Evolutionary conservation across 2,888 invertebrate genomes (phyloP), one percentile per base, ranked within the genome.

Genomic region (Meiosimyza decipiens): DNA sequence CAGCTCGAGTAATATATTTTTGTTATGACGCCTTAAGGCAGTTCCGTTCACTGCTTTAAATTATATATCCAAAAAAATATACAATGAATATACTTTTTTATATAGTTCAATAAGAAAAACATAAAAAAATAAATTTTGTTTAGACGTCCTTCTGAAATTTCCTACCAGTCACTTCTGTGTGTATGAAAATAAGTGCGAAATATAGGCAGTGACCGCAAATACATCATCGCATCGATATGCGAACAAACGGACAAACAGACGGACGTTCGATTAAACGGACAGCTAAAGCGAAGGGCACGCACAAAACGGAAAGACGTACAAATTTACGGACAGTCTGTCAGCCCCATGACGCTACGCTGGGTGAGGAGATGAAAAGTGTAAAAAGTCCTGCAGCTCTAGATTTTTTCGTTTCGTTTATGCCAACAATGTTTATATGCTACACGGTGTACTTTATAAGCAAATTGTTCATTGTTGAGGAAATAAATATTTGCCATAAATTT

Each of bases 401-500:
- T 33, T 2, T 28, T 33, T 50, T 22, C 28, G 28, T 28, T 64
- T 22, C 50, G 22, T 57, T 55, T 55, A 18, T 51, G 40, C 40
- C 40, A 40, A 40, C 9, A 40, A 40, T 40, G 40, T 40, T 40
- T 40, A 40, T 40, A 40, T 40, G 40, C 9, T 40, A 40, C 40
- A 40, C 40, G 40, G 40, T 40, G 40, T 40, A 40, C 40, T 52
- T 60, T 59, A 50, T 18, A 69, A 51, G 50, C 68, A 50, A 81
- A 82, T 82, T 84, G 82, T 80, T 83, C 81, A 84, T 82, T 84
- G 83, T 81, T 82, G 79, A 82, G 83, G 84, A 83, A 83, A 84
- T 84, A 83, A 83, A 84, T 84, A 83, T 84, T 83, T 84, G 83
- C 83, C 82, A 84, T 84, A 83, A 83, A 84, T 84, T 84, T 82